phyloP scores from a whole-genome alignment of 1,140 invertebrate species.

The Holcopasites calliopsidis region DNA sequence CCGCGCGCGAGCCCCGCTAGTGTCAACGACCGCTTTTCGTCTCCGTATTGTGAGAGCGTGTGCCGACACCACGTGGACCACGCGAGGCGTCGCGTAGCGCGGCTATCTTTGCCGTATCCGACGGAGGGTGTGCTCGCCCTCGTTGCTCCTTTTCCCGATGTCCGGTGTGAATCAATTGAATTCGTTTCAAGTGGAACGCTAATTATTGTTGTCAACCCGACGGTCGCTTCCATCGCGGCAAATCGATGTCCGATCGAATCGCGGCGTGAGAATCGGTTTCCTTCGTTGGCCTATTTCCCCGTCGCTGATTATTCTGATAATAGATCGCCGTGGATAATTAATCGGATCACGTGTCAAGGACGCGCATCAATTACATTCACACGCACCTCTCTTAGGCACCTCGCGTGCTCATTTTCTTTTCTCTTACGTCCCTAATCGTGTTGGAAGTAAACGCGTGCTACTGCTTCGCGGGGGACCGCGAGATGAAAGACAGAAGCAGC shows the following conservation, averaged over 20 bases:
- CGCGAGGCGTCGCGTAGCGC: not conserved
- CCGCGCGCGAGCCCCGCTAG: slow-evolving; percentile 29
- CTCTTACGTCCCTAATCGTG: not conserved
- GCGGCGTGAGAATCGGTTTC: slow-evolving; percentile 11
- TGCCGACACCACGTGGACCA: slow-evolving; percentile 51
- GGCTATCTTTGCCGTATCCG: no score
- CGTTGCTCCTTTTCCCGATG: no score
- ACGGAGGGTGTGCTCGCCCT: no score
- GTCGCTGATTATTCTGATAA: slow-evolving; percentile 50
- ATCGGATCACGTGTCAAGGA: slow-evolving; percentile 57
- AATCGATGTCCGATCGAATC: not conserved
- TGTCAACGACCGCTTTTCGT: slow-evolving; percentile 51
- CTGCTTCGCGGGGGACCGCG: no score
- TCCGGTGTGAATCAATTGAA: no score
- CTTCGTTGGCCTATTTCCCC: slow-evolving; percentile 20
- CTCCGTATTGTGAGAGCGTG: slow-evolving; percentile 69
- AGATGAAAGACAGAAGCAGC: slow-evolving; percentile 28
- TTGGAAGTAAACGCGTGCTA: not conserved
- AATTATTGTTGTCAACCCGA: not conserved
- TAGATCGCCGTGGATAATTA: slow-evolving; percentile 45
- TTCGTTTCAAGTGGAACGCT: not conserved
- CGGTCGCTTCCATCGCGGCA: no score
- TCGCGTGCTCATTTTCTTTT: slow-evolving; percentile 14
- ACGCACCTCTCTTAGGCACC: slow-evolving; percentile 29
- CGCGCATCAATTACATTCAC: slow-evolving; percentile 49